Base-by-base conservation (phyloP, 2,888 invertebrate species). In the Clusia tigrina region DNA sequence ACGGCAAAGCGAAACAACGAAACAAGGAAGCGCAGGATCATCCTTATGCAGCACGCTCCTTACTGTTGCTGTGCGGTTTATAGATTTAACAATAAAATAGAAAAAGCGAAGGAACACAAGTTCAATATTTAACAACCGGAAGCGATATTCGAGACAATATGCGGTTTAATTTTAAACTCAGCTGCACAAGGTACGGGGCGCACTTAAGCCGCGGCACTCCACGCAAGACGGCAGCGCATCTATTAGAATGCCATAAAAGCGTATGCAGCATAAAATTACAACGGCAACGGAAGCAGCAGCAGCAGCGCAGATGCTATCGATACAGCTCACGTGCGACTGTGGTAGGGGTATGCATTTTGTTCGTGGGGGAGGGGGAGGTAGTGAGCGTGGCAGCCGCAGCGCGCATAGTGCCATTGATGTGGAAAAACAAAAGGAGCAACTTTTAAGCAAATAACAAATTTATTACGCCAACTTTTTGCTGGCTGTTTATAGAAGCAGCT, bases 401-500 rank as follows among this genome's bases (percentile, higher is more conserved):
- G 3, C n/a, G 9, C 12, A 42, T 15, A 3, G 9, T 42, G 69
- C 67, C 71, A 71, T 65, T 72, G 69, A 73, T 68, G 73, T 73
- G 74, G 63, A 67, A 74, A 69, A 68, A 65, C 73, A 74, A 76
- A 74, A 71, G 73, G 69, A 65, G 65, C 66, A 68, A 69, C 69
- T 72, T 69, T 72, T 68, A 25, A 68, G 67, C 69, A 74, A 74
- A 74, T 74, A 74, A 67, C 69, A 76, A 54, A 71, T 74, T 74
- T 74, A 74, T 74, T 76, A 64, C 72, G 68, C 69, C 67, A 76
- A 60, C 58, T 63, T 42, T 12, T 52, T 17, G n/a, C 32, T 25
- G 22, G n/a, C n/a, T 54, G 23, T 18, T 25, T 15, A 18, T 15
- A 10, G 25, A 17, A 37, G 42, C 10, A 22, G 2, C 17, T 18